Evolutionary conservation across 2,888 invertebrate genomes (phyloP), one percentile per base, ranked within the genome.

Genomic region (Hymenopus coronatus): DNA sequence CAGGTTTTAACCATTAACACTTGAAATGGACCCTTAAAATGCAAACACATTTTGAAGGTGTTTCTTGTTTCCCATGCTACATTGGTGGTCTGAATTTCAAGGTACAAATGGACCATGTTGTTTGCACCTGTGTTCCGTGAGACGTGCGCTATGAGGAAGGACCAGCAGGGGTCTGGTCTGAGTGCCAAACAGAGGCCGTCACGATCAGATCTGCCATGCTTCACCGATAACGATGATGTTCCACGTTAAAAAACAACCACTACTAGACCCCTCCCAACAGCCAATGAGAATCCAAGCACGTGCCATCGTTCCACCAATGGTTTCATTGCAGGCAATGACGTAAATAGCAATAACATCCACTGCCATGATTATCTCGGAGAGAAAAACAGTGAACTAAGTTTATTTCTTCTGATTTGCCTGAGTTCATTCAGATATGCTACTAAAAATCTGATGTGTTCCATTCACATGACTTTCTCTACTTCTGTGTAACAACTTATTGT

Each of bases 251-350:
- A 70, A 70, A 70, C 20, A 70, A 70, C 20, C 20, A 70, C 54
- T 70, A 70, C 54, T 70, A 20, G 54, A 70, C 54, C 20, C 54
- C 54, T 70, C 54, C 54, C 54, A 70, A 70, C 54, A 70, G 54
- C 54, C 54, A 20, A 70, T 70, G 4, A 20, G 54, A 70, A 70
- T 86, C 28, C 30, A 70, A 86, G 86, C 86, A 86, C 86, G 86
- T 86, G 86, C 86, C 14, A 86, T 81, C 81, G 86, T 40, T 28
- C 86, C 86, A 81, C 86, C 86, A 86, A 86, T 86, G 86, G 27
- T 70, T 86, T 86, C 70, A 86, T 81, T 86, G 86, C 30, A 70
- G 30, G 28, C 86, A 70, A 30, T 46, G 86, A 86, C 86, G 86
- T 30, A 86, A 86, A 81, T 86, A 70, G 81, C 46, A 86, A 86